A percentile compares a stretch with the other conserved stretches of the same genome.
phyloP scores from a whole-genome alignment of 2,888 invertebrate genomes.

The Rhagonycha fulva region DNA sequence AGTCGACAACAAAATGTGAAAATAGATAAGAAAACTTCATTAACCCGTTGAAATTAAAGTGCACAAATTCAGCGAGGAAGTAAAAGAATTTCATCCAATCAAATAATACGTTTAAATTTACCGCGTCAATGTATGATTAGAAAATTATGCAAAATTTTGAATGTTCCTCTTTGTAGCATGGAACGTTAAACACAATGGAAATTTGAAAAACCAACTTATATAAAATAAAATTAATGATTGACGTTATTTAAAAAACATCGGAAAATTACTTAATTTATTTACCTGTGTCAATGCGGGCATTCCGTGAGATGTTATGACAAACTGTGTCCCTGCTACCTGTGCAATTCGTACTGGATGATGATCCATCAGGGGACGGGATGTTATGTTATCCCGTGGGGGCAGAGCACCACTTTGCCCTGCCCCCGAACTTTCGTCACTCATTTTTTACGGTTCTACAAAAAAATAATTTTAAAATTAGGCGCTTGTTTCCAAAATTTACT shows the following conservation, averaged over 20 bases:
- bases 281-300: constrained; percentile 61
- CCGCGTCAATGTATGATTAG: background rate
- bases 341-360: constrained; percentile 52
- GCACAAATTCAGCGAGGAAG: background rate
- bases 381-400: constrained; percentile 53
- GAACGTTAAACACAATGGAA: background rate
- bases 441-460: constrained; percentile 48
- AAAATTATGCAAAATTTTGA: background rate
- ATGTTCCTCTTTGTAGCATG: background rate
- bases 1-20: background rate
- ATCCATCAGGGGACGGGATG: constrained; percentile 47
- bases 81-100: background rate
- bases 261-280: constrained; percentile 24
- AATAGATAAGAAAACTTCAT: background rate
- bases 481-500: background rate
- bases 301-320: constrained; percentile 49
- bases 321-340: constrained; percentile 54
- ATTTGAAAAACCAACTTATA: background rate
- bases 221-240: background rate
- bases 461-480: constrained; percentile 4
- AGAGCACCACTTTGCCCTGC: constrained; percentile 54
- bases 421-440: constrained; percentile 58
- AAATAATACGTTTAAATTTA: background rate
- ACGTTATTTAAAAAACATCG: background rate
- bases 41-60: background rate